These are phyloP conservation scores for Drosophila kepulauana DNA, from an alignment of 1,140 invertebrate species.

Conservation along the genomic window DNA sequence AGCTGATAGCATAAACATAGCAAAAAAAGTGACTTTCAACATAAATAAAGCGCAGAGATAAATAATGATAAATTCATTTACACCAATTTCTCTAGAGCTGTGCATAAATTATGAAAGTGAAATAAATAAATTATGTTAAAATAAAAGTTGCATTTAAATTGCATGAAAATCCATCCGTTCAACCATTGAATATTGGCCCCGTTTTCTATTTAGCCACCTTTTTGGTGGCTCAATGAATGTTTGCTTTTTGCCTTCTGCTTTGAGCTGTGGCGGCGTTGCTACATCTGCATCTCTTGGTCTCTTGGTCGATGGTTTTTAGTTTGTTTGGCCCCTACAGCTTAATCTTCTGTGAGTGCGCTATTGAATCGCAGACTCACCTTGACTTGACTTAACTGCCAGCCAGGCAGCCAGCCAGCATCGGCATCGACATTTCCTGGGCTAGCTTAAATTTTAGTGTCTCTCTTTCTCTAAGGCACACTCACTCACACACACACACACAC, in stretches of 20 bases:
- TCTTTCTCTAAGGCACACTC: not conserved
- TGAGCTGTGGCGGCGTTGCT: too few relatives aligned
- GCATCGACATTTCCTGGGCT: constrained; percentile 19
- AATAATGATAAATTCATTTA: not conserved
- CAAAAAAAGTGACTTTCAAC: not conserved
- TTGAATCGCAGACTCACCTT: constrained; percentile 41
- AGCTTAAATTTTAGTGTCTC: constrained; percentile 43
- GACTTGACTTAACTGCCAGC: constrained; percentile 37
- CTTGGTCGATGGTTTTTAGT: not conserved
- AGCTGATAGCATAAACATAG: too few relatives aligned
- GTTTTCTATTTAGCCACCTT: not conserved
- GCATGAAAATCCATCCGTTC: not conserved
- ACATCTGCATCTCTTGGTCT: not conserved
- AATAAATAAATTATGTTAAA: not conserved
- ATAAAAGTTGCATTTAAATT: not conserved
- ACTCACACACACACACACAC: not conserved
- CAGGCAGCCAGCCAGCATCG: not conserved
- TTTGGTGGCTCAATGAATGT: not conserved
- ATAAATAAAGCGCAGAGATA: not conserved
- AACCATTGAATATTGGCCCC: not conserved
- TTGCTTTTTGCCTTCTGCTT: not conserved
- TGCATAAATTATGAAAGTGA: not conserved
- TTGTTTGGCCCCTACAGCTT: constrained; percentile 19
- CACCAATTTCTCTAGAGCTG: too few relatives aligned
- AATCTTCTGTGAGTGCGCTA: constrained; percentile 31